These are phyloP conservation scores for Panthera uncia DNA, from an alignment of 2,113 vertebrate genomes.

Conservation along the genomic window DNA sequence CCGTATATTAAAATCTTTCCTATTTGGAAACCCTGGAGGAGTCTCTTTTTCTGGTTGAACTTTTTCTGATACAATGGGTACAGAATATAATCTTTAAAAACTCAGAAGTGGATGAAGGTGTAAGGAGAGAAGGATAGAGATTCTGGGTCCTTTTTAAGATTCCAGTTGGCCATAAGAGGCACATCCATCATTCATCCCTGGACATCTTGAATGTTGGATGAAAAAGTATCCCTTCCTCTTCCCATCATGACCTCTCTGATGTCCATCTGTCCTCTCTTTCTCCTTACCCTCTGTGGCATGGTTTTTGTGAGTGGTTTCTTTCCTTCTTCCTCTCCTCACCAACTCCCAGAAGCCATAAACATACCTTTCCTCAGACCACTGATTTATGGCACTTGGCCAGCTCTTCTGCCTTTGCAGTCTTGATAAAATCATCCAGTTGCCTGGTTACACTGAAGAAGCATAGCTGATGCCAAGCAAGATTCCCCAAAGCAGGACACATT, in stretches of 20 bases:
- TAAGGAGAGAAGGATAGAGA: neutral
- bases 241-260: neutral
- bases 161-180: neutral
- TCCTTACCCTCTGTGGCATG: neutral
- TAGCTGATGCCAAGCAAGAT: neutral
- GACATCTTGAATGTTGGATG: neutral
- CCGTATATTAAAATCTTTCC: neutral
- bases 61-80: neutral
- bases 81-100: neutral
- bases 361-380: neutral
- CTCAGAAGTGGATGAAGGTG: neutral
- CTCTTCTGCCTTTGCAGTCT: neutral
- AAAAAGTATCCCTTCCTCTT: neutral
- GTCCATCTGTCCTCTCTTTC: neutral
- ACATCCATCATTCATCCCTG: neutral
- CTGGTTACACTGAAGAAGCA: neutral
- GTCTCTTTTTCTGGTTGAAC: neutral
- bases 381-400: neutral
- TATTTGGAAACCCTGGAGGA: neutral
- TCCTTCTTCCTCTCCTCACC: neutral
- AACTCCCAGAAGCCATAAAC: neutral
- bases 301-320: neutral
- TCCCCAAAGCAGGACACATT: neutral
- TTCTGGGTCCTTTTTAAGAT: neutral
- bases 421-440: slow-evolving; percentile 21